A percentile compares a stretch with the other conserved stretches of the same genome.
Evolutionary conservation across 2,113 vertebrate species (phyloP).

Genomic region (Labeo rohita): DNA sequence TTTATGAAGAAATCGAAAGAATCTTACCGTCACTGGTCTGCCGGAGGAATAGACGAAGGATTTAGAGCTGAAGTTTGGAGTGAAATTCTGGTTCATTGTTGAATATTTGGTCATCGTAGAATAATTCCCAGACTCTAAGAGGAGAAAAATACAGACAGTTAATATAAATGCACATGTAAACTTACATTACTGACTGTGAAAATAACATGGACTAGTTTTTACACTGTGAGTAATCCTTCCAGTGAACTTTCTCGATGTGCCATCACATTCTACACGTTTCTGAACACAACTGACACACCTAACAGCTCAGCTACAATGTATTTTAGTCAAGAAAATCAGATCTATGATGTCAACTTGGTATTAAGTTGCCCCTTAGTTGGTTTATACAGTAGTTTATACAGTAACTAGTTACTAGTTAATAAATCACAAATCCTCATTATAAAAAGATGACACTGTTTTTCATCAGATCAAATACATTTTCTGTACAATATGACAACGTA

Average conservation of each 20-base stretch:
- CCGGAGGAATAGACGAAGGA: slow-evolving; percentile 64
- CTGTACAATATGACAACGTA: too few species aligned
- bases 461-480: not conserved
- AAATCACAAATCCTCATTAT: not conserved
- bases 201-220: not conserved
- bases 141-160: slow-evolving; percentile 24
- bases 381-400: not conserved
- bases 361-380: not conserved
- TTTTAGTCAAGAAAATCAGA: not conserved
- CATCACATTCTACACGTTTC: not conserved
- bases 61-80: slow-evolving; percentile 73
- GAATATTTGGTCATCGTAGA: slow-evolving; percentile 69
- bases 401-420: not conserved
- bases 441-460: not conserved
- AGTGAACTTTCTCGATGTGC: not conserved
- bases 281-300: not conserved
- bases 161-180: not conserved
- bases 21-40: slow-evolving; percentile 68
- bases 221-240: not conserved
- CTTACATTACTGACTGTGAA: not conserved
- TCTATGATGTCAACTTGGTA: not conserved
- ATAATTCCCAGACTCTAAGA: slow-evolving; percentile 72
- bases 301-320: not conserved
- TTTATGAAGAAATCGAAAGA: not conserved
- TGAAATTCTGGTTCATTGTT: slow-evolving; percentile 55